Percentiles rank a stretch among this genome's conserved stretches.
Evolutionary conservation across 2,797 vertebrate genomes (phyloP).

Genomic region (Neopelma chrysocephalum): DNA sequence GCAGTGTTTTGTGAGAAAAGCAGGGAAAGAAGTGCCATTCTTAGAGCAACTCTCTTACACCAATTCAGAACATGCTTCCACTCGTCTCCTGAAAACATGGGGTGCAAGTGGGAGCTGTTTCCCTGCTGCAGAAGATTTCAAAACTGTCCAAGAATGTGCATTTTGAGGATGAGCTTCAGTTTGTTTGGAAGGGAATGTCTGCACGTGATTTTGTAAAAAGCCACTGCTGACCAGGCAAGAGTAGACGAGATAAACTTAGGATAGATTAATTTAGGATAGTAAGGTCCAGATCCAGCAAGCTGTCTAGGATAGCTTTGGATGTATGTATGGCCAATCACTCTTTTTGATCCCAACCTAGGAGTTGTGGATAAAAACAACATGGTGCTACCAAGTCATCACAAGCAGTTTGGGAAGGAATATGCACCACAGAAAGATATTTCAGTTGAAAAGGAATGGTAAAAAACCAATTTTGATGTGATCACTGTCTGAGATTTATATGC

Average conservation of each 20-base stretch:
- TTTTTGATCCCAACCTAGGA: not conserved
- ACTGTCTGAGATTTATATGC: not conserved
- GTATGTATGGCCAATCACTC: not conserved
- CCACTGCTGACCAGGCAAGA: not conserved
- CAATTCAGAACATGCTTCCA: not conserved
- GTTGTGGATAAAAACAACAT: not conserved
- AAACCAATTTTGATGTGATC: fast-evolving
- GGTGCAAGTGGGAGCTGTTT: not conserved
- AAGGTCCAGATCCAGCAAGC: not conserved
- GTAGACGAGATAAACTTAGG: not conserved
- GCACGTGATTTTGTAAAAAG: not conserved
- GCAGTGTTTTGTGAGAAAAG: not conserved
- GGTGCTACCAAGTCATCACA: not conserved
- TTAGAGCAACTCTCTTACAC: not conserved
- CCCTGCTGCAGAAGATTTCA: not conserved
- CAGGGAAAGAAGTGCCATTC: not conserved
- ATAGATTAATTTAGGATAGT: not conserved
- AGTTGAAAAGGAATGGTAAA: not conserved
- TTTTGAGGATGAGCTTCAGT: not conserved
- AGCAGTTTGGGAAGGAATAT: not conserved
- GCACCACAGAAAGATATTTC: not conserved
- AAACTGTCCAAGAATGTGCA: not conserved
- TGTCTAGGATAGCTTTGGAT: no score
- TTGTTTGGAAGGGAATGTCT: not conserved
- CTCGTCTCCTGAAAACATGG: not conserved